Evolutionary conservation across 2,113 vertebrate genomes (phyloP), one percentile per base, ranked within the genome.

Genomic region (Sceloporus undulatus): DNA sequence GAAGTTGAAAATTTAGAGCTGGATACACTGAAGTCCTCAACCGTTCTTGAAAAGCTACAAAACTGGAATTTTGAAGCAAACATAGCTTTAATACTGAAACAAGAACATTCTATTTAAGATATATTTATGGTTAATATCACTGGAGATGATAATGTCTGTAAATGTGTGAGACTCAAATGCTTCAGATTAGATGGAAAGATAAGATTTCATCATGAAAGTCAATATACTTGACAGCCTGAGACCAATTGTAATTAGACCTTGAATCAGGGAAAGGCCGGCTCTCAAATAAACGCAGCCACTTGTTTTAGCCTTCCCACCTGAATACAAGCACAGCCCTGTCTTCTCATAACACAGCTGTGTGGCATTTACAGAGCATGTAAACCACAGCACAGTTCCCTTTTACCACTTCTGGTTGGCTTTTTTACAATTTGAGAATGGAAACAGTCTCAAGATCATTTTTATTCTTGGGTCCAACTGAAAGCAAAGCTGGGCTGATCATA

Each of bases 371-470:
- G 4, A 77, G 18, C 1, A 54, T 42, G 9, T 21, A 88, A 88
- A 76, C 2, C 11, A 82, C 5, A 59, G 27, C 40, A 0, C 0
- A 0, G 0, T 85, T 34, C 0, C 0, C 65, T 38, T 13, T 9
- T 77, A 56, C n/a, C 13, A 42, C 25, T n/a, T 34, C 68, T 54
- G 48, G 27, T 18, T 81, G n/a, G 0, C 82, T 89, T 78, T n/a
- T 23, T 87, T 71, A 21, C 52, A 56, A 87, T 4, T 82, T 48
- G 2, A 7, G 42, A 54, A 29, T 25, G 25, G 48, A 79, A n/a
- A 54, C 27, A 56, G 77, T 18, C 29, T 13, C 10, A 9, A 11
- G 48, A 19, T 56, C 9, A 10, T 84, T 73, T 73, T 25, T 25
- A 16, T 52, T 71, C 48, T 74, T 83, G 10, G 25, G 11, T 48